phyloP scores from a whole-genome alignment of 1,140 invertebrate genomes.

The Lithobius niger region DNA sequence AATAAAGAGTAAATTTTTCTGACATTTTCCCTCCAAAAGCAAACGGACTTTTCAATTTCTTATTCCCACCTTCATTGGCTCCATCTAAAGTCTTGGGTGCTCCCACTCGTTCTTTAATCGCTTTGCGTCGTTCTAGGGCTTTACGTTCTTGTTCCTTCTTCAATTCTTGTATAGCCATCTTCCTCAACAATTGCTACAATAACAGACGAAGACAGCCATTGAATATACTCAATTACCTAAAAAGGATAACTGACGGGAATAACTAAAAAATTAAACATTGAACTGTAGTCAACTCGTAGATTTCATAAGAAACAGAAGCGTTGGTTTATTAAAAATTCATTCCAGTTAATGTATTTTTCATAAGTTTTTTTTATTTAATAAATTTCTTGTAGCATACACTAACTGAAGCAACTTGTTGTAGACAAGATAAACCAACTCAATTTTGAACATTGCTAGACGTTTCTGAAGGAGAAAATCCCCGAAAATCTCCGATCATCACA shows the following conservation, averaged over 20 bases:
- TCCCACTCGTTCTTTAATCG: constrained; percentile 90
- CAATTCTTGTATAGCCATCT: constrained; percentile 98
- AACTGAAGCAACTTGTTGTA: too few relatives aligned
- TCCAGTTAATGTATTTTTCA: too few relatives aligned
- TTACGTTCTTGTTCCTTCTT: constrained; percentile 99
- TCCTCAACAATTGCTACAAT: constrained; percentile 76
- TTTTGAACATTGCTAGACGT: too few relatives aligned
- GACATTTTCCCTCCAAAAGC: not conserved
- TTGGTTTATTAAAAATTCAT: too few relatives aligned
- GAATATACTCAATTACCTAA: not conserved
- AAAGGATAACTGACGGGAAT: not conserved
- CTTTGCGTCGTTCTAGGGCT: constrained; percentile 91
- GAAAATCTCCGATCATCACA: too few relatives aligned
- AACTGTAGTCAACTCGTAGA: too few relatives aligned
- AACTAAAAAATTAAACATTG: not conserved
- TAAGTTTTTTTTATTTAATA: too few relatives aligned
- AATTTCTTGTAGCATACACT: too few relatives aligned
- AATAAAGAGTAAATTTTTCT: not conserved
- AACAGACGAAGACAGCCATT: not conserved
- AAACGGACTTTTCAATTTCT: constrained; percentile 19
- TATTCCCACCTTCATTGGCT: constrained; percentile 80
- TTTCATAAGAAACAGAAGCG: too few relatives aligned
- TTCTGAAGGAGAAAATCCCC: too few relatives aligned
- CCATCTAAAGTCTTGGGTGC: constrained; percentile 77
- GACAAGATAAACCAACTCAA: too few relatives aligned